Evolutionary conservation across 2,113 vertebrate genomes (phyloP).

Genomic region (Esox niger): DNA sequence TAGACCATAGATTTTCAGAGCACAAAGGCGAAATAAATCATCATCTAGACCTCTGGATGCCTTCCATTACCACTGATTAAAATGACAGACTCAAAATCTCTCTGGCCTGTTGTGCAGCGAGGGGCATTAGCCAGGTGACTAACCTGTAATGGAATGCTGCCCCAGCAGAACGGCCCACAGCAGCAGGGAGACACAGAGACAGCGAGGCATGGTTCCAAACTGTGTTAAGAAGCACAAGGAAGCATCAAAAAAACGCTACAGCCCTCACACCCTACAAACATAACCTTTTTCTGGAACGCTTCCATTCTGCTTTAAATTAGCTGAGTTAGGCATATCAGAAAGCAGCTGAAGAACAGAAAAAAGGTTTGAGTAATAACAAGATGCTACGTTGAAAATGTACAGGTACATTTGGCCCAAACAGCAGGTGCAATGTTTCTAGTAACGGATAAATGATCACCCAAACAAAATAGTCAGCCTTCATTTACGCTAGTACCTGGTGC

Average conservation of each 20-base stretch:
- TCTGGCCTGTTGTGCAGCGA: too few species aligned
- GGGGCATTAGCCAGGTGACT: neutral
- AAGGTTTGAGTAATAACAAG: neutral
- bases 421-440: neutral
- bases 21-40: too few species aligned
- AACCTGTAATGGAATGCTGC: constrained; percentile 34
- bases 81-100: too few species aligned
- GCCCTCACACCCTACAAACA: neutral
- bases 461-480: neutral
- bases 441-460: neutral
- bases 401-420: too few species aligned
- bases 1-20: too few species aligned
- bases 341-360: neutral
- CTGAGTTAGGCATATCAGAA: too few species aligned
- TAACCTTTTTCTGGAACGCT: neutral
- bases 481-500: neutral
- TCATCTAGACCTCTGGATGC: too few species aligned
- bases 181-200: constrained; percentile 16
- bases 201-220: constrained; percentile 30
- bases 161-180: constrained; percentile 26
- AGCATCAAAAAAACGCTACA: neutral
- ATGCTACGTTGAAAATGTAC: neutral
- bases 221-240: neutral
- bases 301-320: too few species aligned
- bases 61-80: too few species aligned